Conservation (phyloP, 2,888 invertebrate species). For the Chrysolina haemoptera region DNA sequence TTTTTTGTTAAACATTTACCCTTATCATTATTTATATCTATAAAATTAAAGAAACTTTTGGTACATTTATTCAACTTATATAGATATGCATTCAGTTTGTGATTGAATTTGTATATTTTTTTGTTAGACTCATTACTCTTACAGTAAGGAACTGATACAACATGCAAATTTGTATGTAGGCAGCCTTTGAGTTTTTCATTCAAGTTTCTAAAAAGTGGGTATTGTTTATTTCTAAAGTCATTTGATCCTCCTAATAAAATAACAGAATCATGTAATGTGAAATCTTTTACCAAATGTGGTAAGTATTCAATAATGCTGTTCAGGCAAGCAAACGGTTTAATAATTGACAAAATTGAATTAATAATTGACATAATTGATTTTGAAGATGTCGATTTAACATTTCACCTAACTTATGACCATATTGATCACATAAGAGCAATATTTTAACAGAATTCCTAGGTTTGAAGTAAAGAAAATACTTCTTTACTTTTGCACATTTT, state of each 20-base stretch:
- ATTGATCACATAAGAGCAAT: constrained; percentile 27
- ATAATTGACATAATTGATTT: too few relatives aligned
- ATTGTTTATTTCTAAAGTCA: constrained; percentile 20
- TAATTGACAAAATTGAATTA: constrained; percentile 23
- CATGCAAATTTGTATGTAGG: constrained; percentile 22
- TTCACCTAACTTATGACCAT: constrained; percentile 26
- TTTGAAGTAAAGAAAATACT: constrained; percentile 1
- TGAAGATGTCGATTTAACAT: constrained; percentile 22
- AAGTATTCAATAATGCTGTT: constrained; percentile 28
- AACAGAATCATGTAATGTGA: constrained; percentile 27
- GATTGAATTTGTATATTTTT: constrained; percentile 22
- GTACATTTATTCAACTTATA: constrained; percentile 27
- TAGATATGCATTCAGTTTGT: too few relatives aligned
- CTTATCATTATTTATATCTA: constrained; percentile 24
- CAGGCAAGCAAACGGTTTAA: constrained; percentile 27
- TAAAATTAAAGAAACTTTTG: constrained; percentile 21
- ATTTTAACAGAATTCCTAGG: constrained; percentile 16
- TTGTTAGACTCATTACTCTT: constrained; percentile 9
- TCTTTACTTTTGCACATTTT: constrained; percentile 1
- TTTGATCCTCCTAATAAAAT: constrained; percentile 29
- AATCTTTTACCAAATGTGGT: constrained; percentile 19
- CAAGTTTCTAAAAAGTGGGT: too few relatives aligned
- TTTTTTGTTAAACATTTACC: constrained; percentile 20
- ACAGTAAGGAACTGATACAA: constrained; percentile 25
- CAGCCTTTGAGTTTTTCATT: constrained; percentile 22